Evolutionary conservation across 2,113 vertebrate genomes (phyloP), one percentile per base, ranked within the genome.

Genomic region (Tachysurus fulvidraco): DNA sequence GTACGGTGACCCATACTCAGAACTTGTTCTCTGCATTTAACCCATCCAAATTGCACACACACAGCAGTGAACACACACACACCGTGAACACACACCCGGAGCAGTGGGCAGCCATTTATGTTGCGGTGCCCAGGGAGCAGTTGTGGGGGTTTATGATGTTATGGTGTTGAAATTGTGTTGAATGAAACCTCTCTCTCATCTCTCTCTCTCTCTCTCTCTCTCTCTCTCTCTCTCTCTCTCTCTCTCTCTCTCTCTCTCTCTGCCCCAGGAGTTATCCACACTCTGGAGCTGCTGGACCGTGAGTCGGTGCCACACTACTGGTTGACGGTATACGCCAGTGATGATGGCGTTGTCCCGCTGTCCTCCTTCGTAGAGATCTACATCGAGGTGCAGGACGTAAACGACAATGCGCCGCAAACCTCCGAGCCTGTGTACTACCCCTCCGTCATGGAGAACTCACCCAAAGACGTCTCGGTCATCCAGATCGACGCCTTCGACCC

Each of bases 341-440:
- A 99, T 83, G 94, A 94, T 4, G 98, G 97, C 0, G 96, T 98
- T 17, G 96, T 98, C 41, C 97, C 98, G 2, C 95, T 97, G 1
- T 99, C 97, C 0, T 94, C 97, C 17, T 98, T 97, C 9, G 95
- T 96, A 4, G 97, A 99, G 93, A 93, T 99, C 89, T 99, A 97
- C 94, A 92, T 99, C 41, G 96, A 98, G 91, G 95, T 99, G 11
- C 97, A 96, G 76, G 98, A 99, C 85, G 97, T 99, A 90, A 99
- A 99, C 23, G 98, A 99, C 92, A 99, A 99, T 0, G 96, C 97
- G 0, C 98, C 98, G 0, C 97, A 97, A 89, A 98, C 98, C 4
- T 95, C 96, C 0, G 96, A 98, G 89, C 97, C 98, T 0, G 96
- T 99, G 85, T 99, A 99, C 93, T 98, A 98, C 86, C 98, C 98